These are phyloP conservation scores for Drosophila longiperda DNA, from an alignment of 2,888 invertebrate species.

Conservation along the genomic window DNA sequence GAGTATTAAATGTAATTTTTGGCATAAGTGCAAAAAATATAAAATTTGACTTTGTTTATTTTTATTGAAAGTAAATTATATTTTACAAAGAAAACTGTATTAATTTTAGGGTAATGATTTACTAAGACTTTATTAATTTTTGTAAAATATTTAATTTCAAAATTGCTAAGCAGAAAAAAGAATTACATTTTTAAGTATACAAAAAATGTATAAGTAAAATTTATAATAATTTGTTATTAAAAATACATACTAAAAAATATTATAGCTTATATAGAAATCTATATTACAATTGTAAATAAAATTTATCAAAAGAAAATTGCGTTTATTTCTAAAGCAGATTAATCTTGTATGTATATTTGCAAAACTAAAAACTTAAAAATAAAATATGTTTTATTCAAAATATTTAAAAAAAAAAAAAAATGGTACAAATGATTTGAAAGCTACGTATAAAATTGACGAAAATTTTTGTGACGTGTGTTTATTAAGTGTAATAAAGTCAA, in stretches of 20 bases:
- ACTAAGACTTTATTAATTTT: not conserved
- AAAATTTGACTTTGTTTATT: not conserved
- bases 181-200: not conserved
- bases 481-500: not conserved
- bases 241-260: too few species aligned
- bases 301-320: not conserved
- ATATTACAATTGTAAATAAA: not conserved
- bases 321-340: not conserved
- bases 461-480: not conserved
- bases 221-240: not conserved
- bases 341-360: not conserved
- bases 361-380: not conserved
- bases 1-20: conserved; percentile 16
- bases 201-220: not conserved
- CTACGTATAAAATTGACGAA: not conserved
- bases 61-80: not conserved
- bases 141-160: not conserved
- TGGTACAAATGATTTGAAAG: not conserved
- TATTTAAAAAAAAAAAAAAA: not conserved
- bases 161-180: not conserved
- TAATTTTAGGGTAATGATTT: not conserved
- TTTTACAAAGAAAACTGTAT: not conserved
- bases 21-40: not conserved
- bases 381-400: not conserved
- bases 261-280: too few species aligned